Conservation (phyloP, 1,140 invertebrate species). For the Venustaconcha ellipsiformis region DNA sequence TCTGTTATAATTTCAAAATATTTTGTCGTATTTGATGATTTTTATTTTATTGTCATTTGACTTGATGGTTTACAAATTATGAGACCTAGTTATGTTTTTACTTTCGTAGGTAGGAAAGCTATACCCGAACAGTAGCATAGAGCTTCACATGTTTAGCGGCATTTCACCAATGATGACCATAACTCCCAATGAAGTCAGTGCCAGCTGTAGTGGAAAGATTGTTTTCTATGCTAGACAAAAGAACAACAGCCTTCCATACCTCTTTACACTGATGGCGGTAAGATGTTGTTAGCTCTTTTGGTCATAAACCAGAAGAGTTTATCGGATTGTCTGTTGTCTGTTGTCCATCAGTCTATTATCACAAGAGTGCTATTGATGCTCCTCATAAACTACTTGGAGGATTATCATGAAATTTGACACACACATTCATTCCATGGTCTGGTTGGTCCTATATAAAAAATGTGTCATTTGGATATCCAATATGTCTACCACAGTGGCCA, state of each 20-base stretch:
- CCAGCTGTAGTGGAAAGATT: slow-evolving; percentile 8
- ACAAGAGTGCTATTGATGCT: too few species aligned
- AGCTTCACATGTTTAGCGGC: slow-evolving; percentile 31
- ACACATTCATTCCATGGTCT: too few species aligned
- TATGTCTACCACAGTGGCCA: too few species aligned
- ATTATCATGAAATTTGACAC: too few species aligned
- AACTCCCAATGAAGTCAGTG: slow-evolving; percentile 3
- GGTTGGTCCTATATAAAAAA: too few species aligned
- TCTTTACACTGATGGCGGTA: slow-evolving; percentile 17
- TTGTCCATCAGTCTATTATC: too few species aligned
- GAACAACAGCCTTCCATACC: neutral
- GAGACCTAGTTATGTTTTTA: neutral
- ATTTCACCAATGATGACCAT: slow-evolving; percentile 13
- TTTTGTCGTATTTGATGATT: neutral
- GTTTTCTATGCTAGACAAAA: slow-evolving; percentile 11
- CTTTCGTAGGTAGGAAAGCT: slow-evolving; percentile 22
- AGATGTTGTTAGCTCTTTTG: neutral
- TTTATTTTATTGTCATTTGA: neutral
- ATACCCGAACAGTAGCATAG: slow-evolving; percentile 29
- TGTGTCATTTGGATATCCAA: too few species aligned
- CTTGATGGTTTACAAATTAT: slow-evolving; percentile 4
- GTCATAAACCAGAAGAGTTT: too few species aligned
- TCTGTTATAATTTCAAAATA: slow-evolving; percentile 18
- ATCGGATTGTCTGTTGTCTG: too few species aligned
- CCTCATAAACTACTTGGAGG: too few species aligned